Evolutionary conservation across 2,888 invertebrate genomes (phyloP), one percentile per base, ranked within the genome.

Genomic region (Cremastobaeus sp.): DNA sequence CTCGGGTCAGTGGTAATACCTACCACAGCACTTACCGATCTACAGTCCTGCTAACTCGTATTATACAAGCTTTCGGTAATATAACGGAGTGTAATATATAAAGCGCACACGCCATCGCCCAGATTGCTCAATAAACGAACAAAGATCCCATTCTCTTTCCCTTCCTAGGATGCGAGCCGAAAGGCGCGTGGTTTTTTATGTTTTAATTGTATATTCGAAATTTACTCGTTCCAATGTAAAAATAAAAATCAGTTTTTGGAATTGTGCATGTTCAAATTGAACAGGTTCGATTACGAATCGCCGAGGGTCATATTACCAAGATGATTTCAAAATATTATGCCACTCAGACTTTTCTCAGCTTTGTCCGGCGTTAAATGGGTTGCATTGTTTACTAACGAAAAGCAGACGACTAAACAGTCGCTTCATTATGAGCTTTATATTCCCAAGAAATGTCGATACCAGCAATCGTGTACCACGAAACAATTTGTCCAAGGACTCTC

Each of bases 1-100:
- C 76, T 68, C 64, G 70, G 71, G 68, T 66, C 76, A 76, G 65
- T 48, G 50, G 68, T 77, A 73, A 74, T 66, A 75, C 68, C 62
- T 74, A 65, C 66, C 73, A 69, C 43, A 55, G 70, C 73, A 76
- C 76, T 74, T 74, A 68, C 68, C 73, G 57, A 68, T 68, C 68
- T 52, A 74, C 76, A 52, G 62, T 73, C 59, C 66, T 73, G 73
- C 50, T 73, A 73, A 66, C 62, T 62, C 55, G 69, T 62, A 72
- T 70, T 73, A 73, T 76, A 73, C 73, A 76, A 73, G 76, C 73
- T 70, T 76, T 76, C 48, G 69, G 72, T 62, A 69, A 73, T 76
- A 76, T 73, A 73, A 68, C 73, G 68, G 39, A 62, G 54, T 62
- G 73, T 73, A 73, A 73, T 68, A 62, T 73, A 73, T 68, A 68